phyloP scores from a whole-genome alignment of 2,797 vertebrate species.

The Cynodonichthys magdalenae region DNA sequence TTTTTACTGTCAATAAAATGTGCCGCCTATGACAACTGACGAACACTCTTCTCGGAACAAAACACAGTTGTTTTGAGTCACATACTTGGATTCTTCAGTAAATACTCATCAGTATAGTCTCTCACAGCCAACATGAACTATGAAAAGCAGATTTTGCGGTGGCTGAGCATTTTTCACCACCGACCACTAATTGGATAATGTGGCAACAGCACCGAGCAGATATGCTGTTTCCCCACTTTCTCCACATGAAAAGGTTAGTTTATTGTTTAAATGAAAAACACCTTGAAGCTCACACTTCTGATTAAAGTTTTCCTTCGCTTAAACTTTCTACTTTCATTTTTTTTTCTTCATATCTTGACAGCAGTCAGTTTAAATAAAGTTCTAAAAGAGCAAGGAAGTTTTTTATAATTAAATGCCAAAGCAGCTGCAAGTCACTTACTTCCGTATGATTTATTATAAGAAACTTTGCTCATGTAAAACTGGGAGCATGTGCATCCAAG shows the following conservation, averaged over 20 bases:
- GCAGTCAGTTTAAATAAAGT: not conserved
- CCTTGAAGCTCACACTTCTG: slow-evolving; percentile 29
- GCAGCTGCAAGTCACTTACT: not conserved
- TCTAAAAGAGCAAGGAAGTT: not conserved
- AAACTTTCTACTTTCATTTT: not conserved
- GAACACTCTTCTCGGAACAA: slow-evolving; percentile 51
- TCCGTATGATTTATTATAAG: too few species aligned
- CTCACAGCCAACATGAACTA: slow-evolving; percentile 15
- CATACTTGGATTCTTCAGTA: slow-evolving; percentile 30
- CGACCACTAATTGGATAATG: slow-evolving; percentile 60
- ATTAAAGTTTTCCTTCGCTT: not conserved
- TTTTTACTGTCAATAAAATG: slow-evolving; percentile 54
- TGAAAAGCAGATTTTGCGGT: slow-evolving; percentile 24
- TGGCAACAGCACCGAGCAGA: slow-evolving; percentile 42
- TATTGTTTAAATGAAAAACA: slow-evolving; percentile 14
- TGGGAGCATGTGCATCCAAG: too few species aligned
- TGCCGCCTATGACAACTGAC: slow-evolving; percentile 29
- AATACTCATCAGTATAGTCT: slow-evolving; percentile 37
- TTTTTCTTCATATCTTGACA: not conserved
- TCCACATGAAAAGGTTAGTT: slow-evolving; percentile 33
- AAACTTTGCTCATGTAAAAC: too few species aligned
- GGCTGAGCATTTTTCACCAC: slow-evolving; percentile 18
- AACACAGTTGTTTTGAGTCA: slow-evolving; percentile 53
- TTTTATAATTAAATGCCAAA: not conserved
- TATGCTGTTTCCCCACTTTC: slow-evolving; percentile 40